phyloP scores from a whole-genome alignment of 1,140 invertebrate species.

The Lanistes nyassanus region DNA sequence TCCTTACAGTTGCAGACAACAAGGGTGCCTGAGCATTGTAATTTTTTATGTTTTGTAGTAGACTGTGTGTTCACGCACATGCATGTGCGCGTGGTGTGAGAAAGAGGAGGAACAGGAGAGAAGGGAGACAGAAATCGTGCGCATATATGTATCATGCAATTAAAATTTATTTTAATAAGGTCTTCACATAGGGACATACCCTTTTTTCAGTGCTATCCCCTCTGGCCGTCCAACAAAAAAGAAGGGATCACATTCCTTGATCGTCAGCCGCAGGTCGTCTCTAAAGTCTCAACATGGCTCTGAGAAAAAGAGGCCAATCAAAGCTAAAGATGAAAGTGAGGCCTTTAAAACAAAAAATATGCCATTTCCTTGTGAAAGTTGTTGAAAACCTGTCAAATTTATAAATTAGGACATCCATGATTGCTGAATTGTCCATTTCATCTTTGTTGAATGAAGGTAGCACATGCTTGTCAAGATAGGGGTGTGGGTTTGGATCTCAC shows the following conservation, averaged over 20 bases:
- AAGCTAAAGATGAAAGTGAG: conserved; percentile 64
- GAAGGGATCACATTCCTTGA: conserved; percentile 43
- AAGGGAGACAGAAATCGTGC: too few relatives aligned
- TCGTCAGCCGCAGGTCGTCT: conserved; percentile 41
- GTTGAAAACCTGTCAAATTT: not conserved
- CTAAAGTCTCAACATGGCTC: conserved; percentile 34
- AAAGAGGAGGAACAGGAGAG: too few relatives aligned
- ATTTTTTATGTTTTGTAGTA: not conserved
- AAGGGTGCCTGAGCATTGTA: not conserved
- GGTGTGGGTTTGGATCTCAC: too few relatives aligned
- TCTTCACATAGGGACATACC: too few relatives aligned
- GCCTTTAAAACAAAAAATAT: too few relatives aligned
- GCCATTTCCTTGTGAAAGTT: not conserved
- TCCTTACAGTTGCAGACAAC: not conserved
- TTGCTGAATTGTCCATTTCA: too few relatives aligned
- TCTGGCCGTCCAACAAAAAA: conserved; percentile 33
- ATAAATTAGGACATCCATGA: too few relatives aligned
- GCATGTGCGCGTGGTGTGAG: not conserved
- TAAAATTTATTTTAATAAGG: too few relatives aligned
- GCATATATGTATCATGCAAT: too few relatives aligned
- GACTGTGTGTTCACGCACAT: not conserved
- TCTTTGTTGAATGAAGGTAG: too few relatives aligned
- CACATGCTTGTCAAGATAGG: too few relatives aligned
- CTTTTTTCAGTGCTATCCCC: conserved; percentile 28
- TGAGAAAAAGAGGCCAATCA: conserved; percentile 54